These are phyloP conservation scores for Rugalucina vietnamica DNA, from an alignment of 2,888 invertebrate species.

Conservation along the genomic window DNA sequence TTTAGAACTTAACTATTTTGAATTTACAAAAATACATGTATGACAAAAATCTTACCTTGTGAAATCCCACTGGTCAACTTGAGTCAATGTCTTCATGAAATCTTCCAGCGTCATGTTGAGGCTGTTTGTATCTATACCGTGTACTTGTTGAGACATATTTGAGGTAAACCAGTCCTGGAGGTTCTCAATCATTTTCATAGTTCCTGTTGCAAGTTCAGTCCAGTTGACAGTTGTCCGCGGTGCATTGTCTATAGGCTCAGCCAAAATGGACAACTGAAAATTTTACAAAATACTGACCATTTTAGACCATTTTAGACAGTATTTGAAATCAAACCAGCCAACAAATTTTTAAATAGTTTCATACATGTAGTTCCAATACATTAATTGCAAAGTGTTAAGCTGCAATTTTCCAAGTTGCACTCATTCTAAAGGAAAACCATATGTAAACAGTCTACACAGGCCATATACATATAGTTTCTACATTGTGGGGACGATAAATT, in stretches of 20 bases:
- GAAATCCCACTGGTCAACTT: slow-evolving; percentile 7
- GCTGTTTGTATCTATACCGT: slow-evolving; percentile 32
- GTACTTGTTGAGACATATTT: background rate
- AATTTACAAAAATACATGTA: too few species aligned
- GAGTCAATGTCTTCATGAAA: background rate
- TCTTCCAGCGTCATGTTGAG: slow-evolving; percentile 36
- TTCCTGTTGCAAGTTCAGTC: slow-evolving; percentile 59
- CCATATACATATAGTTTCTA: too few species aligned
- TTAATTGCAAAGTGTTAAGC: background rate
- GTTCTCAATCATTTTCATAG: slow-evolving; percentile 41
- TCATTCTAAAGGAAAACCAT: too few species aligned
- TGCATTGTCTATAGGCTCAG: background rate
- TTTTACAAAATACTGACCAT: background rate
- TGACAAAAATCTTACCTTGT: slow-evolving; percentile 21
- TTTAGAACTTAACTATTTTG: too few species aligned
- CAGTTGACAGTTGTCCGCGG: slow-evolving; percentile 66
- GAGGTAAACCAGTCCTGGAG: slow-evolving; percentile 23
- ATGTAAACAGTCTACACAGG: too few species aligned
- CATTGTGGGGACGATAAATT: too few species aligned
- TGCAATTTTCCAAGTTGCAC: too few species aligned
- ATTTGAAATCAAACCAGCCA: too few species aligned
- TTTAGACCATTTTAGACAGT: too few species aligned
- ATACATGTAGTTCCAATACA: too few species aligned
- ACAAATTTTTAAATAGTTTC: too few species aligned
- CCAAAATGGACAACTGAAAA: background rate